Base-by-base conservation (phyloP, 2,888 invertebrate species). In the Nebria salina region DNA sequence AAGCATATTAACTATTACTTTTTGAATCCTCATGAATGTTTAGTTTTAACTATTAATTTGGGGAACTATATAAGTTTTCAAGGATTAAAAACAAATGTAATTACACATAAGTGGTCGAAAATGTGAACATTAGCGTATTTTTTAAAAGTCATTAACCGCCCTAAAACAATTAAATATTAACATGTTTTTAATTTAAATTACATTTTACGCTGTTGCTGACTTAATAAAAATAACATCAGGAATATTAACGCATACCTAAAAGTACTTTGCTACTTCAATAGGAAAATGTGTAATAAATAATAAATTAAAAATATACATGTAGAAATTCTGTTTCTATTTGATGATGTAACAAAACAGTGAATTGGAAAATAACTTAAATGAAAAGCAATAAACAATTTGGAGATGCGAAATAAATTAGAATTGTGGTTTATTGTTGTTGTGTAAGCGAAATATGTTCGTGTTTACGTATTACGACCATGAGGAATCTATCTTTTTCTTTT, bases 381-480 rank as follows among this genome's bases (percentile, higher is more conserved):
- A 34, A 34, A 34, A 34, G 54, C 13, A 2, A 13, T 54, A 54
- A 54, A 54, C 7, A 54, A 54, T 54, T 54, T 54, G 54, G 8
- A 54, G 54, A 54, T 54, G 54, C 8, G 8, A 54, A 54, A 54
- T 54, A 54, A 54, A 54, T 54, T 54, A 54, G 54, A 54, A 54
- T 6, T 54, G 54, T 8, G 54, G 54, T 54, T 34, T 34, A 34
- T 34, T 34, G 5, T 34, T 34, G 34, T 1, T 34, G 34, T 34
- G 34, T 34, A 34, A 34, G 34, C 34, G 8, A 76, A 41, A 68
- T 68, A 76, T 76, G 41, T 76, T 41, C 26, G 42, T 41, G 11
- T 65, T 54, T 66, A 76, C 68, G 66, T 43, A 15, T 66, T 9
- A 64, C 25, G 75, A 26, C 76, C 76, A 76, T 68, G 76, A 5